A percentile compares a stretch with the other conserved stretches of the same genome.
These are phyloP conservation scores for Taxidea taxus DNA, from an alignment of 2,113 vertebrate species.

Conservation along the genomic window DNA sequence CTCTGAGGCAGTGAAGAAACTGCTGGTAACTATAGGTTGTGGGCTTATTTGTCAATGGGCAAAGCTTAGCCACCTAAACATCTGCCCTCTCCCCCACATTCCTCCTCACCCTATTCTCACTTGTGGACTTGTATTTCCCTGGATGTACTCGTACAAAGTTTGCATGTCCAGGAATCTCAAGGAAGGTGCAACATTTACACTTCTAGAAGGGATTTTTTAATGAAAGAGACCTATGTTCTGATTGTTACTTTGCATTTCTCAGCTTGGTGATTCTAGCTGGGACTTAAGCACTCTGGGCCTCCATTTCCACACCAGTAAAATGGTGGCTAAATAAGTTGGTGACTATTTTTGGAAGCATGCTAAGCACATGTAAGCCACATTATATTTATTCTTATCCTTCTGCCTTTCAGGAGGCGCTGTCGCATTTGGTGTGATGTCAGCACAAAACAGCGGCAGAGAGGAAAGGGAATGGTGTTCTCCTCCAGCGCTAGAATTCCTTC, in stretches of 20 bases:
- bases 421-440: conserved; percentile 52
- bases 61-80: neutral
- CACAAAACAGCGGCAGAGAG: neutral
- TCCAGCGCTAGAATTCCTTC: neutral
- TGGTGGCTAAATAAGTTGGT: neutral
- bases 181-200: neutral
- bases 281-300: neutral
- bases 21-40: conserved; percentile 60
- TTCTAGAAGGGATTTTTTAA: neutral
- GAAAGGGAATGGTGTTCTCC: neutral
- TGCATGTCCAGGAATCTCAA: neutral
- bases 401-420: conserved; percentile 63
- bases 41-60: neutral
- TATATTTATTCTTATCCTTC: neutral
- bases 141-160: neutral
- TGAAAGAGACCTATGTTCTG: neutral
- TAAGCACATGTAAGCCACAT: neutral
- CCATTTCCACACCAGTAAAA: neutral
- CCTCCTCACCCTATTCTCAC: neutral
- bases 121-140: neutral
- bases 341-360: neutral
- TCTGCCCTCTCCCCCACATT: too few species aligned
- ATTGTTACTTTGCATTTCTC: neutral
- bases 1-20: conserved; percentile 57
- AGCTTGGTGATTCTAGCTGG: neutral